Evolutionary conservation across 1,140 invertebrate species (phyloP).

Genomic region (Bathynomus jamesi): DNA sequence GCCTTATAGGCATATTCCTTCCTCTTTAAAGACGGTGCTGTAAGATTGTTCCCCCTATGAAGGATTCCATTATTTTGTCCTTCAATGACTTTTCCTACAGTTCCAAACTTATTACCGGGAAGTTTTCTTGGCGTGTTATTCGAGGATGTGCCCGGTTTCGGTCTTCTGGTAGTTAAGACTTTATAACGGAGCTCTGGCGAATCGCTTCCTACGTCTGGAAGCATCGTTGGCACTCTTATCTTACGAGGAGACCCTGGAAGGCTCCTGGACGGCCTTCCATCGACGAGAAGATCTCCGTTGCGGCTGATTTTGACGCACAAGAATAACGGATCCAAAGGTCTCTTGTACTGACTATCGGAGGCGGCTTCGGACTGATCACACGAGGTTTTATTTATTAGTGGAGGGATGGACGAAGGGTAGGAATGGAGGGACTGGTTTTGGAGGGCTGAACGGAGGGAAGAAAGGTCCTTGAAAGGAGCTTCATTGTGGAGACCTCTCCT

Average conservation of each 20-base stretch:
- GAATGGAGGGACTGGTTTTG: constrained; percentile 31
- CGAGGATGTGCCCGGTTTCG: not conserved
- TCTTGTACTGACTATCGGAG: constrained; percentile 1
- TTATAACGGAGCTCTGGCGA: constrained; percentile 31
- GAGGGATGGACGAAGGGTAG: constrained; percentile 32
- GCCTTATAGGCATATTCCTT: not conserved
- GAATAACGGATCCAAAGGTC: constrained; percentile 11
- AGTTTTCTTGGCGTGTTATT: not conserved
- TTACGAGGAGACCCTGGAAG: constrained; percentile 32
- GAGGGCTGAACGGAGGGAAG: constrained; percentile 30
- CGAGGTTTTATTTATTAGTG: not conserved
- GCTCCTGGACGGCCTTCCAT: constrained; percentile 26
- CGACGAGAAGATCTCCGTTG: constrained; percentile 16
- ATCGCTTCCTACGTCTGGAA: constrained; percentile 34
- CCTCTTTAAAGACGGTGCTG: not conserved
- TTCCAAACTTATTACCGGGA: too few species aligned
- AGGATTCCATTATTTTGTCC: too few species aligned
- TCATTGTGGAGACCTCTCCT: constrained; percentile 21
- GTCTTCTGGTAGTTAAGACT: not conserved
- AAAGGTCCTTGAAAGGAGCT: constrained; percentile 21
- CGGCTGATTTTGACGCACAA: constrained; percentile 27
- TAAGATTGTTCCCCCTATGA: not conserved
- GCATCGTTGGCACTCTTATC: constrained; percentile 29
- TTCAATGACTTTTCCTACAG: too few species aligned
- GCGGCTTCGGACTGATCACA: constrained; percentile 1